A percentile compares a stretch with the other conserved stretches of the same genome.
Evolutionary conservation across 2,797 vertebrate genomes (phyloP).

Genomic region (Austrolebias charrua): DNA sequence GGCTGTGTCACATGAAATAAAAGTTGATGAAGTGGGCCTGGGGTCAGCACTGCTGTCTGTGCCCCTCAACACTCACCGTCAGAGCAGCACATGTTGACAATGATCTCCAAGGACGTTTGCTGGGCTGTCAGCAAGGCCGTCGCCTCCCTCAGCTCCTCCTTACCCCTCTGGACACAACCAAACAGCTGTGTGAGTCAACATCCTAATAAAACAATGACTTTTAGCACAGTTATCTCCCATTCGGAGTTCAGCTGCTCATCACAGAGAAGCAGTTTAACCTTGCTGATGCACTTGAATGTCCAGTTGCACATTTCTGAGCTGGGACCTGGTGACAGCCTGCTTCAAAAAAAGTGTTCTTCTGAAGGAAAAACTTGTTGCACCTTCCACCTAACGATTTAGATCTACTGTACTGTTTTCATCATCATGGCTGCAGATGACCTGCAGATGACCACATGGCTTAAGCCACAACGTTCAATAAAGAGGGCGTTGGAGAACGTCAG

Average conservation of each 20-base stretch:
- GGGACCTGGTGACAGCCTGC: neutral
- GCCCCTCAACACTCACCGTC: conserved; percentile 85
- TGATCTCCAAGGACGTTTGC: conserved; percentile 94
- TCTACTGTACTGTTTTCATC: neutral
- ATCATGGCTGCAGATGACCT: neutral
- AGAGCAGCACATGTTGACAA: conserved; percentile 97
- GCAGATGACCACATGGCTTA: neutral
- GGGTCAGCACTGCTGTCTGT: conserved; percentile 52
- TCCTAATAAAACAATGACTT: conserved; percentile 39
- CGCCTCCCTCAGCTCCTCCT: conserved; percentile 88
- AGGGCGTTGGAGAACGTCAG: conserved; percentile 16
- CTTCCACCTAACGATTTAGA: neutral
- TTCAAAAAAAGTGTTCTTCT: neutral
- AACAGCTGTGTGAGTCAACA: conserved; percentile 59
- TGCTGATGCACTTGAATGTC: conserved; percentile 8
- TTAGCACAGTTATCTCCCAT: conserved; percentile 34
- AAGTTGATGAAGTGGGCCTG: conserved; percentile 32
- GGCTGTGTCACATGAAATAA: conserved; percentile 50
- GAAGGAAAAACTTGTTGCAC: neutral
- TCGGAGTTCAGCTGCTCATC: conserved; percentile 18
- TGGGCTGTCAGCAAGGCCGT: conserved; percentile 90
- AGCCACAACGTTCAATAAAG: conserved; percentile 6
- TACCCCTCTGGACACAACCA: conserved; percentile 79
- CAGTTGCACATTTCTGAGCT: neutral
- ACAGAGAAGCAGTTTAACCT: conserved; percentile 8